Percentiles rank a stretch among this genome's conserved stretches.
These are phyloP conservation scores for Epicampocera succincta DNA, from an alignment of 2,888 invertebrate species.

Conservation along the genomic window DNA sequence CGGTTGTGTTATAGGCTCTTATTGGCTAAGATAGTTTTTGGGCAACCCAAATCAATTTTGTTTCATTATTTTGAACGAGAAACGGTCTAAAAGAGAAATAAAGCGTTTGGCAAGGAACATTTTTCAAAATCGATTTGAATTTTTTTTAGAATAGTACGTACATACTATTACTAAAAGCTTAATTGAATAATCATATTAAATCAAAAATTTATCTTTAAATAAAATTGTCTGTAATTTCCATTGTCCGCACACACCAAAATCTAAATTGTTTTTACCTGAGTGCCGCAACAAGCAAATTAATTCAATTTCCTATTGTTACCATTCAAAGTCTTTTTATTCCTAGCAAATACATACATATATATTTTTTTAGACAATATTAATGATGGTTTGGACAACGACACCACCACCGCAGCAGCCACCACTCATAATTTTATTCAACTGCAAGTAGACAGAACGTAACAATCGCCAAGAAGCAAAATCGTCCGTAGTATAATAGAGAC, in stretches of 20 bases:
- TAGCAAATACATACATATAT: constrained; percentile 8
- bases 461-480: background rate
- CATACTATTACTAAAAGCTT: background rate
- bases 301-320: constrained; percentile 35
- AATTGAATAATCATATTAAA: constrained; percentile 51
- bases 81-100: too few species aligned
- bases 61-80: too few species aligned
- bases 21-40: too few species aligned
- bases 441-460: background rate
- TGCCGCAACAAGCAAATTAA: constrained; percentile 7
- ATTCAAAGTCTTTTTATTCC: constrained; percentile 1
- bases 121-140: too few species aligned
- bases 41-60: too few species aligned
- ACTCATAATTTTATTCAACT: background rate
- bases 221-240: constrained; percentile 1
- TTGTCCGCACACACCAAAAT: background rate
- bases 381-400: constrained; percentile 42
- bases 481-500: constrained; percentile 5
- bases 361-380: constrained; percentile 57
- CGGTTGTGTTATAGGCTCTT: too few species aligned
- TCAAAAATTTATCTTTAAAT: constrained; percentile 34
- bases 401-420: background rate
- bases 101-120: too few species aligned
- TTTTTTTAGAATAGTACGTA: too few species aligned
- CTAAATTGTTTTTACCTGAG: background rate